phyloP scores from a whole-genome alignment of 2,888 invertebrate species.

The Microchrysa polita region DNA sequence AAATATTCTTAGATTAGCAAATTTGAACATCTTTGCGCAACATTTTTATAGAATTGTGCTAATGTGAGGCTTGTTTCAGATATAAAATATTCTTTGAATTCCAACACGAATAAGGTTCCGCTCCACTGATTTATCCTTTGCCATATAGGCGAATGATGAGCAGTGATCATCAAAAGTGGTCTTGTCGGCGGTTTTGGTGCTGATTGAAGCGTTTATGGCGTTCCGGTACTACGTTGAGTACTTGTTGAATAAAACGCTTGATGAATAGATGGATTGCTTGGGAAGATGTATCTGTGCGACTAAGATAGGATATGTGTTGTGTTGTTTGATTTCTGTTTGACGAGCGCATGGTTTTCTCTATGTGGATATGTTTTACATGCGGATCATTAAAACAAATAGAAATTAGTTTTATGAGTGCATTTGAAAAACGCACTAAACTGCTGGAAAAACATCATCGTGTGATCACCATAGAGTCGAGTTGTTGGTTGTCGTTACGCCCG shows the following conservation, averaged over 20 bases:
- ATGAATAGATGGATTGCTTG: constrained; percentile 18
- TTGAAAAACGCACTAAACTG: constrained; percentile 39
- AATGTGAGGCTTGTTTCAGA: too few relatives aligned
- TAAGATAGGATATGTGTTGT: constrained; percentile 14
- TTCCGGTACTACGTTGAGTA: constrained; percentile 34
- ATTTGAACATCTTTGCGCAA: too few relatives aligned
- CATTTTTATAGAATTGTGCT: too few relatives aligned
- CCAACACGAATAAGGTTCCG: too few relatives aligned
- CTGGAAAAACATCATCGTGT: constrained; percentile 20
- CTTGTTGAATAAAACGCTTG: constrained; percentile 31
- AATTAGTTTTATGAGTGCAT: constrained; percentile 44
- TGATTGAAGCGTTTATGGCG: constrained; percentile 38
- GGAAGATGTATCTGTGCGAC: constrained; percentile 26
- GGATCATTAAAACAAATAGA: constrained; percentile 47
- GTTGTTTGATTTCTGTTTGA: constrained; percentile 44
- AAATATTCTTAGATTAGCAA: too few relatives aligned
- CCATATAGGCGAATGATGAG: not conserved
- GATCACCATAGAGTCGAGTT: not conserved
- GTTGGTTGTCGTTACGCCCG: not conserved
- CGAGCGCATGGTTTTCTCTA: constrained; percentile 42
- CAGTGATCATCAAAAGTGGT: constrained; percentile 35
- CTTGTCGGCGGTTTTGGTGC: constrained; percentile 39
- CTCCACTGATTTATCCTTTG: too few relatives aligned
- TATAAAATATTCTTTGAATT: too few relatives aligned
- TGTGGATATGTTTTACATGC: constrained; percentile 34